These are phyloP conservation scores for Omphaloscelis lunosa DNA, from an alignment of 2,888 invertebrate species.

Conservation along the genomic window DNA sequence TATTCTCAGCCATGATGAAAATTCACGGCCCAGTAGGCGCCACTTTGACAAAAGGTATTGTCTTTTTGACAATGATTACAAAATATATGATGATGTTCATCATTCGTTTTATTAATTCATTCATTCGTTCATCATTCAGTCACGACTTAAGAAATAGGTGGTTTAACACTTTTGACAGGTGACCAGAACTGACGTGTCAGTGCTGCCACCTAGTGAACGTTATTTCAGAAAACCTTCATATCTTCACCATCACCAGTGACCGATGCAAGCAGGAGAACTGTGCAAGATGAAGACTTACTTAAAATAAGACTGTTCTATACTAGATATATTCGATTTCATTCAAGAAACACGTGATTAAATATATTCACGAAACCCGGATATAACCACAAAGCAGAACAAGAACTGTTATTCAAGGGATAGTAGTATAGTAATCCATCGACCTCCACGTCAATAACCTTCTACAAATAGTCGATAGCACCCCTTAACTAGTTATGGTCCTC, in stretches of 20 bases:
- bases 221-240: not conserved
- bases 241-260: not conserved
- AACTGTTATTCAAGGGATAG: slow-evolving; percentile 29
- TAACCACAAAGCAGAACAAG: slow-evolving; percentile 14
- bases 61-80: not conserved
- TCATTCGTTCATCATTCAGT: not conserved
- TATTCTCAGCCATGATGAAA: not conserved
- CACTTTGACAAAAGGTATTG: not conserved
- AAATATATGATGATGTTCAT: not conserved
- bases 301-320: not conserved
- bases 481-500: slow-evolving; percentile 71
- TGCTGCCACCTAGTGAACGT: not conserved
- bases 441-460: slow-evolving; percentile 62
- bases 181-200: not conserved
- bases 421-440: slow-evolving; percentile 34
- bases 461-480: slow-evolving; percentile 56
- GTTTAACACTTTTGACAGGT: not conserved
- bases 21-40: too few species aligned
- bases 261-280: not conserved
- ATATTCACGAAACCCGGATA: not conserved
- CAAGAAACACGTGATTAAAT: not conserved
- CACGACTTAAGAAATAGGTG: not conserved
- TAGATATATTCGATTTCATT: not conserved
- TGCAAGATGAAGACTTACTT: not conserved
- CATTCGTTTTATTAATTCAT: not conserved